A percentile compares a stretch with the other conserved stretches of the same genome.
Evolutionary conservation across 2,797 vertebrate genomes (phyloP).

Genomic region (Lacerta viridis): DNA sequence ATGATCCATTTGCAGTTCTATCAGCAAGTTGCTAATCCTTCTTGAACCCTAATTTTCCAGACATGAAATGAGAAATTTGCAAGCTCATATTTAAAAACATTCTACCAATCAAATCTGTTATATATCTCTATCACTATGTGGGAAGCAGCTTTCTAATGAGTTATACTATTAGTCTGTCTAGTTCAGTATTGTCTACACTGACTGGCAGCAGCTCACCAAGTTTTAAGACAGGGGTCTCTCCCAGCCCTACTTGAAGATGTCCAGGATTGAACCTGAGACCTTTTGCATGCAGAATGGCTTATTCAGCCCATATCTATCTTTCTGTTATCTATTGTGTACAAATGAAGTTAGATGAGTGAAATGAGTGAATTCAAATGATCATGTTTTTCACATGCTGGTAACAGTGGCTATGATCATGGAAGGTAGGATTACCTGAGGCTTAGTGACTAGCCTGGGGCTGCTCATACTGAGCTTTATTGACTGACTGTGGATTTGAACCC

Average conservation of each 20-base stretch:
- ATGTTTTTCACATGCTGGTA: background rate
- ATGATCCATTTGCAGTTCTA: background rate
- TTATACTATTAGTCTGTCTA: too few species aligned
- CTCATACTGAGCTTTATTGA: background rate
- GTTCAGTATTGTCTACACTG: too few species aligned
- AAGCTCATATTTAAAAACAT: background rate
- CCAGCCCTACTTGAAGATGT: too few species aligned
- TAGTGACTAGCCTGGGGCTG: background rate
- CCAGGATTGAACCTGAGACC: too few species aligned
- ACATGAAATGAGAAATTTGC: slow-evolving; percentile 3
- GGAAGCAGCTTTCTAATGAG: too few species aligned
- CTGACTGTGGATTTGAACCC: background rate
- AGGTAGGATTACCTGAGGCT: background rate
- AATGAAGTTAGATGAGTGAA: background rate
- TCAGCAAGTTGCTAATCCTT: background rate
- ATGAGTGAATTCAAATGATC: background rate
- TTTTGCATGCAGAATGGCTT: too few species aligned
- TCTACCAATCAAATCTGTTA: background rate
- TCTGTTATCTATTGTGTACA: background rate
- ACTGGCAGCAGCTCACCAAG: too few species aligned
- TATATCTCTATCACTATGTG: background rate
- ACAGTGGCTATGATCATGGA: background rate
- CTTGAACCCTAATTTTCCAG: background rate
- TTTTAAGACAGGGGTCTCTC: too few species aligned
- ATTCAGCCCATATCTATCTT: too few species aligned